phyloP scores from a whole-genome alignment of 2,888 invertebrate genomes.

The Melieria crassipennis region DNA sequence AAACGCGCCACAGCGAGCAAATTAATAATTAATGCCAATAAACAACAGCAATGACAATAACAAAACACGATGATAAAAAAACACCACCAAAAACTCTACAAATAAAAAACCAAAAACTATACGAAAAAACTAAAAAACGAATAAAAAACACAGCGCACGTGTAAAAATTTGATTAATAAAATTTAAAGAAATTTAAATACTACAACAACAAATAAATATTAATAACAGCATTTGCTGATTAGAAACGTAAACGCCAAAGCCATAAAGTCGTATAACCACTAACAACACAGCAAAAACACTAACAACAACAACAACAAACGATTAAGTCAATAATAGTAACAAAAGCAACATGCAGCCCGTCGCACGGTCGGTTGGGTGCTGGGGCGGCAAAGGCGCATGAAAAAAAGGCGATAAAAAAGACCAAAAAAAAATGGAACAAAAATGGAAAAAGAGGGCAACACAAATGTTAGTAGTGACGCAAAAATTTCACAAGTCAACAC shows the following conservation, averaged over 20 bases:
- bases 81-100: conserved; percentile 35
- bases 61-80: conserved; percentile 18
- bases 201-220: background rate
- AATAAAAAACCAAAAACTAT: background rate
- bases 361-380: too few species aligned
- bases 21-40: conserved; percentile 1
- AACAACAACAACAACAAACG: too few species aligned
- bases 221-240: conserved; percentile 1
- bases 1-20: background rate
- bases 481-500: conserved; percentile 1
- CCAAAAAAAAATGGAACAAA: background rate
- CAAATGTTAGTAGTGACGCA: background rate
- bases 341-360: too few species aligned
- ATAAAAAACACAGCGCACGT: background rate
- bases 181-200: conserved; percentile 2
- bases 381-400: background rate
- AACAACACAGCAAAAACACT: too few species aligned
- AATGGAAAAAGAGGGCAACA: background rate
- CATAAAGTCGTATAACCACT: background rate
- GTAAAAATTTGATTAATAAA: conserved; percentile 1
- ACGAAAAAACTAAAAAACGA: background rate
- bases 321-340: too few species aligned
- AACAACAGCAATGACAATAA: conserved; percentile 18
- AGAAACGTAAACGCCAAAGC: background rate
- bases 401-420: background rate